phyloP scores from a whole-genome alignment of 2,888 invertebrate genomes.

The Epirrita christyi region DNA sequence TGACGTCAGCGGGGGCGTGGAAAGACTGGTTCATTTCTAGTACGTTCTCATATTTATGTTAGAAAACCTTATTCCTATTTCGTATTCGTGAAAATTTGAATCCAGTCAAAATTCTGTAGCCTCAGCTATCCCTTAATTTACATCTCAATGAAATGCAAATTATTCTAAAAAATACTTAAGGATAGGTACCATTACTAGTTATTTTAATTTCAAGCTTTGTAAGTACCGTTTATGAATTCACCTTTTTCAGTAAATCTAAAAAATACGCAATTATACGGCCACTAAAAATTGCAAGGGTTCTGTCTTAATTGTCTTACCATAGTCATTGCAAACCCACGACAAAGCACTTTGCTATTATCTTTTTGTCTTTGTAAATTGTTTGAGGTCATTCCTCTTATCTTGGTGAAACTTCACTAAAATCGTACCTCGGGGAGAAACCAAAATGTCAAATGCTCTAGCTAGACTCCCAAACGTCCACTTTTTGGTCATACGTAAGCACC shows the following conservation, averaged over 20 bases:
- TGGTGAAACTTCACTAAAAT: constrained; percentile 12
- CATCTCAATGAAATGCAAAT: neutral
- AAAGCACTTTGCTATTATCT: neutral
- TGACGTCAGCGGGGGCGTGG: no score
- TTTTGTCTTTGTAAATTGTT: constrained; percentile 3
- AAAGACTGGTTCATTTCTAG: no score
- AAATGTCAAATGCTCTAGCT: constrained; percentile 17
- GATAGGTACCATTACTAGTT: no score
- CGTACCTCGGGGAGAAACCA: constrained; percentile 6
- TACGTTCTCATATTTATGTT: no score
- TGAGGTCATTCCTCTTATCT: constrained; percentile 9
- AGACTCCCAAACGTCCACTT: constrained; percentile 26
- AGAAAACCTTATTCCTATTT: no score
- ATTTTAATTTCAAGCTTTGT: neutral
- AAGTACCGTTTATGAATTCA: neutral
- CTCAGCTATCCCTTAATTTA: neutral
- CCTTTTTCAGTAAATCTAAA: no score
- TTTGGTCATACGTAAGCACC: constrained; percentile 18
- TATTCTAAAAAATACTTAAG: neutral
- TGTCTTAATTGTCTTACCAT: no score
- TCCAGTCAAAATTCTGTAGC: neutral
- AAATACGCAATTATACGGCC: no score
- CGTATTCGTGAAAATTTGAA: neutral
- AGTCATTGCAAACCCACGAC: no score
- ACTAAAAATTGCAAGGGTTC: no score